Conservation (phyloP, 2,888 invertebrate genomes). For the Agrotis clavis region DNA sequence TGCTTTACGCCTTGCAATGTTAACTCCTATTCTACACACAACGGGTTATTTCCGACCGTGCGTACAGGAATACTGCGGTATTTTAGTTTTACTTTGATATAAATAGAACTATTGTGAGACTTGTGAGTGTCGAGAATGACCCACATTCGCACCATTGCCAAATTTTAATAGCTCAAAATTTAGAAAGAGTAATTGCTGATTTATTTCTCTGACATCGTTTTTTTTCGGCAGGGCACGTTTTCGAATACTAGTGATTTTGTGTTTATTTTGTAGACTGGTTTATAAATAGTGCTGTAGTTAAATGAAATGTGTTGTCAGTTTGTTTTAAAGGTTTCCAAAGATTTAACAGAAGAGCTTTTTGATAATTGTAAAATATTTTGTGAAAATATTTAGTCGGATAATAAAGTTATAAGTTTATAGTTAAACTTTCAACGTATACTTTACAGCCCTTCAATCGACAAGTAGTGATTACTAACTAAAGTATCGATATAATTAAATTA, state of each 20-base stretch:
- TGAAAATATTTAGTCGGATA: not conserved
- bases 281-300: conserved; percentile 15
- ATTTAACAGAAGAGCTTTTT: not conserved
- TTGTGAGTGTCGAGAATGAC: conserved; percentile 78
- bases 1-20: conserved; percentile 51
- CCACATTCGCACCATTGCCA: conserved; percentile 81
- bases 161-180: conserved; percentile 74
- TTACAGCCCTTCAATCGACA: not conserved
- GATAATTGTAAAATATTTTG: not conserved
- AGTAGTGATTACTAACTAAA: not conserved
- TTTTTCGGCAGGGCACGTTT: conserved; percentile 42
- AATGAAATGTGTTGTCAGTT: conserved; percentile 1
- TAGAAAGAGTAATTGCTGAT: conserved; percentile 62
- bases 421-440: not conserved
- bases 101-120: conserved; percentile 85
- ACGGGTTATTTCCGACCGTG: conserved; percentile 83
- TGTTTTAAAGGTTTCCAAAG: conserved; percentile 6
- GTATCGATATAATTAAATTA: no score
- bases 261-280: conserved; percentile 12
- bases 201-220: conserved; percentile 66
- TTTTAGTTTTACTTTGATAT: conserved; percentile 86
- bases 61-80: conserved; percentile 86
- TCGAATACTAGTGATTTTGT: conserved; percentile 17
- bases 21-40: conserved; percentile 66
- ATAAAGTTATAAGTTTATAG: conserved; percentile 3